A percentile compares a stretch with the other conserved stretches of the same genome.
These are phyloP conservation scores for Noturus placidus DNA, from an alignment of 2,113 vertebrate genomes.

Conservation along the genomic window DNA sequence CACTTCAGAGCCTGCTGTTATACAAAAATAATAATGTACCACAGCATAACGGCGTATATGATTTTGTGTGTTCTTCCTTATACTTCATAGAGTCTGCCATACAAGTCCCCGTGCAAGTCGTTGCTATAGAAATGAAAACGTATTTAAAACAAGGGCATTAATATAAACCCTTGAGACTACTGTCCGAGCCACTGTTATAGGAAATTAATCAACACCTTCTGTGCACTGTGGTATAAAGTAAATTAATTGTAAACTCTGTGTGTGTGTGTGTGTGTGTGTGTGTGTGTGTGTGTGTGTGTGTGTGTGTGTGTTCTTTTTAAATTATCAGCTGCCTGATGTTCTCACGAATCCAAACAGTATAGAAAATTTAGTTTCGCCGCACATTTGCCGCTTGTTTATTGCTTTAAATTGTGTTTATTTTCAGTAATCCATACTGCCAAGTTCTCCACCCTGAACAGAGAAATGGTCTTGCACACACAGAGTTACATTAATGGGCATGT, in stretches of 20 bases:
- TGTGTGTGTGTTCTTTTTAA: not conserved
- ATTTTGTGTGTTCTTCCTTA: not conserved
- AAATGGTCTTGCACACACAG: constrained; percentile 1
- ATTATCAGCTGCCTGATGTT: not conserved
- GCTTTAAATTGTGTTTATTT: not conserved
- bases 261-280: too few species aligned
- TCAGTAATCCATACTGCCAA: not conserved
- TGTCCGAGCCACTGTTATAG: not conserved
- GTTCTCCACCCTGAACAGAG: not conserved
- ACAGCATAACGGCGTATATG: not conserved
- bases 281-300: too few species aligned
- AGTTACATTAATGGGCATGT: constrained; percentile 32
- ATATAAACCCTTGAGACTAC: not conserved
- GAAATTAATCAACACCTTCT: not conserved
- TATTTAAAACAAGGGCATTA: not conserved
- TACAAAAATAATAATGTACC: not conserved
- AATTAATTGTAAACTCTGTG: too few species aligned
- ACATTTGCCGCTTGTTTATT: not conserved
- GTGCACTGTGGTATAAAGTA: not conserved
- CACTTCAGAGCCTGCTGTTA: not conserved
- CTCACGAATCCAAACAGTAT: not conserved
- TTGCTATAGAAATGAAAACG: not conserved
- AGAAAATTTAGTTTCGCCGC: not conserved
- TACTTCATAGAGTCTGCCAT: not conserved
- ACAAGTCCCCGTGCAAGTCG: not conserved